Evolutionary conservation across 2,797 vertebrate species (phyloP).

Genomic region (Tragelaphus oryx): DNA sequence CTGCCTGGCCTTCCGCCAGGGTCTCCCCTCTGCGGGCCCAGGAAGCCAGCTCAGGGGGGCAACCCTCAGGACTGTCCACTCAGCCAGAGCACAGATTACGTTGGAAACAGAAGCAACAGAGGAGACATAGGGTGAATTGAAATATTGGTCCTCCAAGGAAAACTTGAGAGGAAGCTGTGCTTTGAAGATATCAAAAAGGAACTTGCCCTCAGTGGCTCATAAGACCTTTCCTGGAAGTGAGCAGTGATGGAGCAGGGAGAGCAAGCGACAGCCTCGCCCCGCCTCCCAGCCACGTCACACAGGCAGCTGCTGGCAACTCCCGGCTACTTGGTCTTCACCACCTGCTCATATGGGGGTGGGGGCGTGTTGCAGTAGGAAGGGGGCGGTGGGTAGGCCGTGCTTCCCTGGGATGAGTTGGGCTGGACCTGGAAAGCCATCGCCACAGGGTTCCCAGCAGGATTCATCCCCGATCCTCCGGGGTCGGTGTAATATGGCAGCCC

Average conservation of each 20-base stretch:
- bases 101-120: conserved; percentile 66
- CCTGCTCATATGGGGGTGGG: conserved; percentile 94
- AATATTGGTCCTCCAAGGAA: conserved; percentile 73
- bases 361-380: conserved; percentile 97
- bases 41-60: neutral
- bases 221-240: conserved; percentile 60
- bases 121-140: conserved; percentile 70
- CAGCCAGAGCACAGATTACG: neutral
- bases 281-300: neutral
- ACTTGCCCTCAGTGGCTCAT: conserved; percentile 60
- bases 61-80: neutral
- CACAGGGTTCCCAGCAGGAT: conserved; percentile 74
- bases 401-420: conserved; percentile 86
- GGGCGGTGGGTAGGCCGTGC: conserved; percentile 89
- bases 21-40: neutral
- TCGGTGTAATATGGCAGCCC: conserved; percentile 90
- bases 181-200: conserved; percentile 66
- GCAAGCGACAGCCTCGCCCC: conserved; percentile 44
- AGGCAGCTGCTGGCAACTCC: conserved; percentile 66
- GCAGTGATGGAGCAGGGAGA: conserved; percentile 49
- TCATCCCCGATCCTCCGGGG: conserved; percentile 83
- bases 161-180: conserved; percentile 72
- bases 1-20: neutral
- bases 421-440: conserved; percentile 87
- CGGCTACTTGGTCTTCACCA: conserved; percentile 90